These are phyloP conservation scores for Enteromius fasciolatus DNA, from an alignment of 2,797 vertebrate genomes.

Conservation along the genomic window DNA sequence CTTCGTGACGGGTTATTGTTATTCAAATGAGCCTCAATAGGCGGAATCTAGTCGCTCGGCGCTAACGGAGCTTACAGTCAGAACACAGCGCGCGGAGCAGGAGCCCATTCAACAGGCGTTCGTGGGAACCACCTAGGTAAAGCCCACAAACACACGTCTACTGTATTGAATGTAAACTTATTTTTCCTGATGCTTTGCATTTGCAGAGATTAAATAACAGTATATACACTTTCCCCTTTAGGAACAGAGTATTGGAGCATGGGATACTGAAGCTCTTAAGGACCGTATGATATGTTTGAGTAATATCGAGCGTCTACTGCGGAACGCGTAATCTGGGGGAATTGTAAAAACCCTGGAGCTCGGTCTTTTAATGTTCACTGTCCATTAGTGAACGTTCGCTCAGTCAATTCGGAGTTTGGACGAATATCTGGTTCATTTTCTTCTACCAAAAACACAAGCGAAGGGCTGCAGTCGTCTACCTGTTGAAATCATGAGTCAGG, in stretches of 20 bases:
- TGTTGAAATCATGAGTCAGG: constrained; percentile 88
- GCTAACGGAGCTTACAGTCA: constrained; percentile 19
- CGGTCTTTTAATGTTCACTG: neutral
- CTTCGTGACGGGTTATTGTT: constrained; percentile 55
- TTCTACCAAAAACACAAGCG: constrained; percentile 1
- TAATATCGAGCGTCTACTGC: neutral
- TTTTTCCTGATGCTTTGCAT: neutral
- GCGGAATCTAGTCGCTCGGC: constrained; percentile 41
- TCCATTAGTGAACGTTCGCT: neutral
- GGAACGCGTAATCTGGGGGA: constrained; percentile 60
- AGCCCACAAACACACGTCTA: neutral
- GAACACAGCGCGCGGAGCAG: constrained; percentile 22
- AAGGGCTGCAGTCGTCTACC: constrained; percentile 50
- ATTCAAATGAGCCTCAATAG: constrained; percentile 53
- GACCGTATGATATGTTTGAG: neutral
- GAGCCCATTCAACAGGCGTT: constrained; percentile 32
- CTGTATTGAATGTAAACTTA: too few relatives aligned
- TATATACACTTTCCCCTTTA: neutral
- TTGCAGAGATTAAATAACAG: neutral
- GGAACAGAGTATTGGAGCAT: constrained; percentile 18
- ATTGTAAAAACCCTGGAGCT: neutral
- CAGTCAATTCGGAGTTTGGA: neutral
- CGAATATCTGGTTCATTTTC: neutral
- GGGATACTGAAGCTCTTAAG: constrained; percentile 23
- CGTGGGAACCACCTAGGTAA: constrained; percentile 52